phyloP scores from a whole-genome alignment of 2,888 invertebrate genomes.

The Pristionchus japonicus region DNA sequence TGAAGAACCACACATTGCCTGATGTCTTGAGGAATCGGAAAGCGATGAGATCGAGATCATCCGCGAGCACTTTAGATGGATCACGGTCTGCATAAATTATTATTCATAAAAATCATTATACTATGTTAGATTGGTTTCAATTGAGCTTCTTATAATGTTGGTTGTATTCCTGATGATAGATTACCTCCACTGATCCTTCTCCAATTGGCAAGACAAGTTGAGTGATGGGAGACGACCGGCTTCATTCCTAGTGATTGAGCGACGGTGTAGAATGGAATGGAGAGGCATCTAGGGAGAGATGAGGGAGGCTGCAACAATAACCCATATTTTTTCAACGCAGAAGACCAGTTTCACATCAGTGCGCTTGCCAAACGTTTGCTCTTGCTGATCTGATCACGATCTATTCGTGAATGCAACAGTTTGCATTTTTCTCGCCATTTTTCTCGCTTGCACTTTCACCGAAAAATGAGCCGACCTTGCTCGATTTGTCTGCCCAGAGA shows the following conservation, averaged over 20 bases:
- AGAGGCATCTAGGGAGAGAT: slow-evolving; percentile 47
- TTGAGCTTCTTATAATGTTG: no score
- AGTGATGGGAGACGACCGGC: slow-evolving; percentile 51
- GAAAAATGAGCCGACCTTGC: slow-evolving; percentile 41
- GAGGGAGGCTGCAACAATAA: slow-evolving; percentile 47
- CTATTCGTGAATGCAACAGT: no score
- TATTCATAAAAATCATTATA: neutral
- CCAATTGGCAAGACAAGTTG: slow-evolving; percentile 52
- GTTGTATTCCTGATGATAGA: no score
- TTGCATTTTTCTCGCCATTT: no score
- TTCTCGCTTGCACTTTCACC: neutral
- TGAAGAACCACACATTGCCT: slow-evolving; percentile 53
- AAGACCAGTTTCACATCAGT: neutral
- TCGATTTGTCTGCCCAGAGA: slow-evolving; percentile 49
- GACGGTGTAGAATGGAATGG: slow-evolving; percentile 42
- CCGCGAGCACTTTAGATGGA: neutral
- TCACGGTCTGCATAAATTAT: slow-evolving; percentile 44
- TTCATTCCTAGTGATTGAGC: slow-evolving; percentile 48
- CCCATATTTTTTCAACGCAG: neutral
- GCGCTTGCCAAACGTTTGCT: no score
- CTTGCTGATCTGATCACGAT: no score
- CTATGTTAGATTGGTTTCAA: no score
- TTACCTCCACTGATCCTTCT: slow-evolving; percentile 31
- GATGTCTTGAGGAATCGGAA: slow-evolving; percentile 49
- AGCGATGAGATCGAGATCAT: slow-evolving; percentile 49